Evolutionary conservation across 30 jellyfish, hydroid and myxozoan species (phyloP).

Genomic region (Hydra vulgaris): DNA sequence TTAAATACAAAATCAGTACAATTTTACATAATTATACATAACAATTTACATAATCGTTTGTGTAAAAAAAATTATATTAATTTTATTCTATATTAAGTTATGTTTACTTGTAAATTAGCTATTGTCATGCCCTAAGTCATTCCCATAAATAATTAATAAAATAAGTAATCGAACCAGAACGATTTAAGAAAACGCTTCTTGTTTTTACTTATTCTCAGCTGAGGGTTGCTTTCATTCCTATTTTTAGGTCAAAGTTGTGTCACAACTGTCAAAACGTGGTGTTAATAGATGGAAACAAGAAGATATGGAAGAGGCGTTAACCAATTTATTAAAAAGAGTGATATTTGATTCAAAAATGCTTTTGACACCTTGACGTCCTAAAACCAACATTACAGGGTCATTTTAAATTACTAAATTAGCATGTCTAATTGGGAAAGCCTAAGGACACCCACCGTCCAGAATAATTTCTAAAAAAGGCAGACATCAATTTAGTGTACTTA

Average conservation of each 20-base stretch:
- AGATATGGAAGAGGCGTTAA: neutral
- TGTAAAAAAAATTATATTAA: no score
- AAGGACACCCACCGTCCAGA: no score
- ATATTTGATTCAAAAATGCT: neutral
- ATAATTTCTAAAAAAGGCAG: no score
- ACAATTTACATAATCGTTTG: no score
- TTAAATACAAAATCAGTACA: neutral
- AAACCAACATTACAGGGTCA: neutral
- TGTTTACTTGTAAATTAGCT: neutral
- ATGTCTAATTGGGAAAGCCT: neutral
- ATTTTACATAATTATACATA: neutral
- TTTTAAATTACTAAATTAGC: neutral
- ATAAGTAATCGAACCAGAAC: neutral
- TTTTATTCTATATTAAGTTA: neutral
- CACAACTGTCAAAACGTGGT: neutral
- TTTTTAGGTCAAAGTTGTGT: neutral
- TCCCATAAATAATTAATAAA: no score
- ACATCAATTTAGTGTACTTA: no score
- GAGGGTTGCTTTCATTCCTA: neutral
- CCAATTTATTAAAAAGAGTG: neutral
- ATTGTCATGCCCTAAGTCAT: no score
- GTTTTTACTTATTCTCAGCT: neutral
- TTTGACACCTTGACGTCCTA: neutral
- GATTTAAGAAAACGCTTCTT: neutral
- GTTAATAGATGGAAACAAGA: neutral